Evolutionary conservation across 2,797 vertebrate species (phyloP).

Genomic region (Chrysocyon brachyurus): DNA sequence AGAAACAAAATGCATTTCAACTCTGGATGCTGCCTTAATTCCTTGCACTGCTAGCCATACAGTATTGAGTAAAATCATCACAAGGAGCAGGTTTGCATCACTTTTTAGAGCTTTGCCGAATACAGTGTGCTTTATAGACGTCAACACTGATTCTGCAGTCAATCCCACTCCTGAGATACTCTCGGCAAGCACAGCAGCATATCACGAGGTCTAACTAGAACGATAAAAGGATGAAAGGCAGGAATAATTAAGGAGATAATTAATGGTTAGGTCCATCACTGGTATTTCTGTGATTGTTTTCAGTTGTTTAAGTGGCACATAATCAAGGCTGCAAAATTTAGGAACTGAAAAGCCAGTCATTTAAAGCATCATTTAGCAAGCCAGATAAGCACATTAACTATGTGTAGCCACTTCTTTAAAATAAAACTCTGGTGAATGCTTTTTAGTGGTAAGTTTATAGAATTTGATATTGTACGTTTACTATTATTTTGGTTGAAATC

Average conservation of each 20-base stretch:
- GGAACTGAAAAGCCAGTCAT: constrained; percentile 68
- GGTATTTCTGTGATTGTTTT: constrained; percentile 76
- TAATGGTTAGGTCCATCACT: constrained; percentile 69
- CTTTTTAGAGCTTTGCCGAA: background rate
- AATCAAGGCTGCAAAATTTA: constrained; percentile 73
- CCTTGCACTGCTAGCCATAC: background rate
- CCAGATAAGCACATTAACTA: constrained; percentile 61
- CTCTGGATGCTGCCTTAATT: constrained; percentile 12
- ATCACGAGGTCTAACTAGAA: constrained; percentile 38
- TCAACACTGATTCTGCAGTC: background rate
- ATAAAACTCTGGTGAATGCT: background rate
- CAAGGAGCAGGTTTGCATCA: background rate
- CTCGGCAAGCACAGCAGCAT: background rate
- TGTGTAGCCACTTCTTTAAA: constrained; percentile 64
- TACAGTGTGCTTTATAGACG: background rate
- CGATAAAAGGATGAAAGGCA: constrained; percentile 61
- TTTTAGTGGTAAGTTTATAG: constrained; percentile 57
- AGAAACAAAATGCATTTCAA: background rate
- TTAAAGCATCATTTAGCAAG: constrained; percentile 74
- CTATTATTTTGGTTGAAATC: constrained; percentile 64
- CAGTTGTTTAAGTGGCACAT: constrained; percentile 75
- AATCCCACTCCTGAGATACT: background rate
- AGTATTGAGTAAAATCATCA: background rate
- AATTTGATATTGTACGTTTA: constrained; percentile 29
- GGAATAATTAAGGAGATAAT: constrained; percentile 75